These are phyloP conservation scores for Tryphoninae sp. DNA, from an alignment of 2,888 invertebrate genomes.

Conservation along the genomic window DNA sequence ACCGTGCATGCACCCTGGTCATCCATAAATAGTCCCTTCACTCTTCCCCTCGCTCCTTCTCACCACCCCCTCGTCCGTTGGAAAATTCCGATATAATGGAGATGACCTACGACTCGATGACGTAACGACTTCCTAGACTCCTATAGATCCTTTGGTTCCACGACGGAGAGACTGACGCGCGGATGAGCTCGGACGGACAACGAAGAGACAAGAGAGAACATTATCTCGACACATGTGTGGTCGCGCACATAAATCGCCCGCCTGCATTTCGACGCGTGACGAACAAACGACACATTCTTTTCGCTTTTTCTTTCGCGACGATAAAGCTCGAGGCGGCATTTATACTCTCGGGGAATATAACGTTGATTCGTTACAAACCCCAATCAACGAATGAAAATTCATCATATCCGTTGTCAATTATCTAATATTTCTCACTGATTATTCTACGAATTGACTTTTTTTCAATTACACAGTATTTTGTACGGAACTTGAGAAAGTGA, in stretches of 20 bases:
- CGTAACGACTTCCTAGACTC: conserved; percentile 78
- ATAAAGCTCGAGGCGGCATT: no score
- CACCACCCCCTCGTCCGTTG: conserved; percentile 62
- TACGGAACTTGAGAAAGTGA: no score
- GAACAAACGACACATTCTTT: conserved; percentile 17
- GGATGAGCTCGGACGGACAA: conserved; percentile 32
- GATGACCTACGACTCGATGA: conserved; percentile 79
- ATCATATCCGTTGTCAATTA: no score
- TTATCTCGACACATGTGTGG: conserved; percentile 66
- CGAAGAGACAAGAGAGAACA: conserved; percentile 28
- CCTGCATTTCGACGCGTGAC: not conserved
- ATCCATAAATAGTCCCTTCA: conserved; percentile 44
- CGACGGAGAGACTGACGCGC: conserved; percentile 42
- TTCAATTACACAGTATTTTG: no score
- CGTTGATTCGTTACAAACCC: no score
- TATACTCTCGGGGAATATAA: no score
- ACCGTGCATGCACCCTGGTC: conserved; percentile 34
- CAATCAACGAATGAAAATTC: no score
- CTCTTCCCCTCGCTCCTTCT: conserved; percentile 33
- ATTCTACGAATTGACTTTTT: no score
- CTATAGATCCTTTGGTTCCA: conserved; percentile 68
- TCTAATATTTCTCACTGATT: no score
- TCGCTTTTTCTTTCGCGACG: not conserved
- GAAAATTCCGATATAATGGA: conserved; percentile 79
- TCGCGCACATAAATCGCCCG: conserved; percentile 28